phyloP scores from a whole-genome alignment of 2,113 vertebrate species.

The Tragulus kanchil region DNA sequence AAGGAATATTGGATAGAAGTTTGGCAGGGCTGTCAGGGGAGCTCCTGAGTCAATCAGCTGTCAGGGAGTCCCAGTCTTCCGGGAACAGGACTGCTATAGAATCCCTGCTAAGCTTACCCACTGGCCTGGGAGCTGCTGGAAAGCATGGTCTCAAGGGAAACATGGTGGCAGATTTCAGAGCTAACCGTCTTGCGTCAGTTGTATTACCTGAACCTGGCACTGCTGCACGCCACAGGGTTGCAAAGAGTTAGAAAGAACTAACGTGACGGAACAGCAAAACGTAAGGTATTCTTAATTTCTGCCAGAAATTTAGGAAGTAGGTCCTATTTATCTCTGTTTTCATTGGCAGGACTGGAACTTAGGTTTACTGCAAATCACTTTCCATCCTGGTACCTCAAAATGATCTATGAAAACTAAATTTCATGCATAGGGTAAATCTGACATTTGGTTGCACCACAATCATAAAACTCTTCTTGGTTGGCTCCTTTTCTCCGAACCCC shows the following conservation, averaged over 20 bases:
- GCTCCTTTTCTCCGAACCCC: neutral
- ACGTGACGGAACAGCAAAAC: neutral
- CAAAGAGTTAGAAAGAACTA: neutral
- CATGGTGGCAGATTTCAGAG: neutral
- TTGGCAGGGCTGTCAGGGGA: no score
- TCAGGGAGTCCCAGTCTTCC: neutral
- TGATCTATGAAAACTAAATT: neutral
- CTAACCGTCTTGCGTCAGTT: neutral
- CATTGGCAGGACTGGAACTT: neutral
- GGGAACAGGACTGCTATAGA: neutral
- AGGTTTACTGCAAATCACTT: neutral
- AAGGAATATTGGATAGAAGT: neutral
- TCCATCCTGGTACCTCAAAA: neutral
- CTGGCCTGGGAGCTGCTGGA: neutral
- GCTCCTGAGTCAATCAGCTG: neutral
- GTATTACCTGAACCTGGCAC: neutral
- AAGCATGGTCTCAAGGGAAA: neutral
- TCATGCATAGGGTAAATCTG: neutral
- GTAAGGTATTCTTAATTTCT: neutral
- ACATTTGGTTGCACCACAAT: neutral
- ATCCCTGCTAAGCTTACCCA: neutral
- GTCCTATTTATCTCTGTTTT: neutral
- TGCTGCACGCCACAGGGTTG: neutral
- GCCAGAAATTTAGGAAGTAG: neutral
- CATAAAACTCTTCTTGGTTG: neutral